Percentiles rank a stretch among this genome's conserved stretches.
These are phyloP conservation scores for Pteronura brasiliensis DNA, from an alignment of 2,113 vertebrate genomes.

Conservation along the genomic window DNA sequence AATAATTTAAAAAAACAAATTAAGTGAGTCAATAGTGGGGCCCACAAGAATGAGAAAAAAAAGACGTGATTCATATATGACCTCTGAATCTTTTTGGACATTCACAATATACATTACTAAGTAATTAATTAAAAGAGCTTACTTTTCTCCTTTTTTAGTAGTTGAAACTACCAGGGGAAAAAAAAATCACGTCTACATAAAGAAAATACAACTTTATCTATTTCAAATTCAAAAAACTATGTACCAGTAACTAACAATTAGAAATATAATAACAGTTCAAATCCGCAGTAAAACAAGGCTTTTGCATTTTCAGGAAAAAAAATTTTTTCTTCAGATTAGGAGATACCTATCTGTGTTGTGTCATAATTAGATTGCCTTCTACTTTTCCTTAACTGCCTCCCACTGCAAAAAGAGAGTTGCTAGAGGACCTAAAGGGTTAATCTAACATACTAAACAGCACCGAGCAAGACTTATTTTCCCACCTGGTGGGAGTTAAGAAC, in stretches of 20 bases:
- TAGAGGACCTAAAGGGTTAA: not conserved
- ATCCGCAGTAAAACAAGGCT: not conserved
- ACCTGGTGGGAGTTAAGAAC: not conserved
- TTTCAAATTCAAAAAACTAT: constrained; percentile 43
- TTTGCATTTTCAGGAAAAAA: not conserved
- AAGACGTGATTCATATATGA: not conserved
- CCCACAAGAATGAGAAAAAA: not conserved
- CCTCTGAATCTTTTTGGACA: not conserved
- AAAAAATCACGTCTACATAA: not conserved
- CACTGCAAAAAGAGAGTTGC: not conserved
- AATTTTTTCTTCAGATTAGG: not conserved
- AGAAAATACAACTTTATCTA: constrained; percentile 4
- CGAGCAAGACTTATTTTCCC: not conserved
- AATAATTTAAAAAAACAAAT: not conserved
- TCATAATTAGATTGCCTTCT: constrained; percentile 26
- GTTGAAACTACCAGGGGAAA: not conserved
- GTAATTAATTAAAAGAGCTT: constrained; percentile 16
- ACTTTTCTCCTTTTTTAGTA: constrained; percentile 35
- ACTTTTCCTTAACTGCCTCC: not conserved
- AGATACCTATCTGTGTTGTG: not conserved
- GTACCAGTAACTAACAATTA: not conserved
- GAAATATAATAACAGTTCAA: constrained; percentile 33
- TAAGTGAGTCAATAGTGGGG: not conserved
- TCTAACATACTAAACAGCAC: not conserved
- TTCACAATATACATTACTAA: not conserved